Base-by-base conservation (phyloP, 2,113 vertebrate species). In the Mohoua ochrocephala region DNA sequence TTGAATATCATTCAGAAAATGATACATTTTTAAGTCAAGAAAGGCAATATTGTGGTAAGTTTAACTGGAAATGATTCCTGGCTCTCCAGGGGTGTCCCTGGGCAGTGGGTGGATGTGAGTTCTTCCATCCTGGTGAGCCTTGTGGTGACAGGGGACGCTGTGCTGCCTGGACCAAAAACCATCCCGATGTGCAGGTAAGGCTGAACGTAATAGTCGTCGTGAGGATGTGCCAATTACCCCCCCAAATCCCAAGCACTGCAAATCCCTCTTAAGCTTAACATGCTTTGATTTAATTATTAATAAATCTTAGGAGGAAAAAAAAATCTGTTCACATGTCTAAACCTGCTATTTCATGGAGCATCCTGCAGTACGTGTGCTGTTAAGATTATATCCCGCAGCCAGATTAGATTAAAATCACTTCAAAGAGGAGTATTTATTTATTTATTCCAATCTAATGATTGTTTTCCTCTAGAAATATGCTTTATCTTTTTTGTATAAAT, bases 331-430 rank as follows among this genome's bases (percentile, higher is more conserved):
- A 18, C 73, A 44, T 91, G 82, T 91, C 90, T 91, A 89, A 96
- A 96, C 85, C 78, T 91, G 92, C 84, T 79, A 20, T 87, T 93
- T 90, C 7, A 15, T 41, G 53, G 90, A 91, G 67, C 20, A 1
- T 89, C 70, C 53, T 94, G 91, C 79, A 88, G 83, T 86, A 85
- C 1, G 9, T 92, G 78, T 26, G 45, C 87, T 90, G 75, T n/a
- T 91, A 95, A 79, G 82, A 85, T 93, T 95, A 79, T 94, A 80
- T 95, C 95, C 92, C 27, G 50, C 94, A 96, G 94, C 75, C 85
- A 92, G 68, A 93, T 94, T 83, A 91, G 87, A 93, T 95, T 95
- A 85, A 95, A 90, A 96, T 94, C 39, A 94, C 81, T 96, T 93
- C 81, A 95, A 60, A 95, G 90, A 78, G 17, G 19, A 13, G 19